Evolutionary conservation across 2,113 vertebrate genomes (phyloP), one percentile per base, ranked within the genome.

Genomic region (Vanacampus margaritifer): DNA sequence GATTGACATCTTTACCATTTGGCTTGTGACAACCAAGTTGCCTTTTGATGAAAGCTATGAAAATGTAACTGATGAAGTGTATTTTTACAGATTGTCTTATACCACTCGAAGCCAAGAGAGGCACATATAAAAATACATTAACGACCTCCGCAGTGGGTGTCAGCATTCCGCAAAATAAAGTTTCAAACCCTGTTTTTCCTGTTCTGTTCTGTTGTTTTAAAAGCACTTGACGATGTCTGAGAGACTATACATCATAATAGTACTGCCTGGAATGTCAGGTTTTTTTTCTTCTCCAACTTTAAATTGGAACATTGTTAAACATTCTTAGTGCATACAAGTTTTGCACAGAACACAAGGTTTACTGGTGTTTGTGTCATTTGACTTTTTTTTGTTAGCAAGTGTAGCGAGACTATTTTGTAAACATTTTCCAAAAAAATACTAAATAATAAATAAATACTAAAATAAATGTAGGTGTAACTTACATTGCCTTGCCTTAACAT

Each of bases 1-100:
- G 23, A 41, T 62, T 45, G 60, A 62, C 60, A 62, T 43, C 60
- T 62, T 62, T 62, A 62, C 60, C 39, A 17, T 41, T 62, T 17
- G 39, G 39, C 39, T 43, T 24, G 37, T 26, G 60, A 62, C 39
- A 43, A 43, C 23, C 60, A 3, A 16, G 6, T 62, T 13, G 60
- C 60, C n/a, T 24, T 13, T 43, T 62, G 37, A 43, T 8, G 28
- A 50, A 65, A 51, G 28, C 26, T 35, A 21, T 41, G 60, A 24
- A 16, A 62, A 24, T 24, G 59, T 14, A 39, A 37, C 58, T 12
- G 35, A 59, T 37, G 35, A 60, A 37, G 21, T 32, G 5, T 24
- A 13, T 24, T 43, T 39, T 39, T 62, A 14, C 45, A 21, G 62
- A 23, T 50, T 50, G 35, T 46, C 23, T 48, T 45, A 21, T 48